Conservation (phyloP, 2,797 vertebrate species). For the Halcyon chelicuti region DNA sequence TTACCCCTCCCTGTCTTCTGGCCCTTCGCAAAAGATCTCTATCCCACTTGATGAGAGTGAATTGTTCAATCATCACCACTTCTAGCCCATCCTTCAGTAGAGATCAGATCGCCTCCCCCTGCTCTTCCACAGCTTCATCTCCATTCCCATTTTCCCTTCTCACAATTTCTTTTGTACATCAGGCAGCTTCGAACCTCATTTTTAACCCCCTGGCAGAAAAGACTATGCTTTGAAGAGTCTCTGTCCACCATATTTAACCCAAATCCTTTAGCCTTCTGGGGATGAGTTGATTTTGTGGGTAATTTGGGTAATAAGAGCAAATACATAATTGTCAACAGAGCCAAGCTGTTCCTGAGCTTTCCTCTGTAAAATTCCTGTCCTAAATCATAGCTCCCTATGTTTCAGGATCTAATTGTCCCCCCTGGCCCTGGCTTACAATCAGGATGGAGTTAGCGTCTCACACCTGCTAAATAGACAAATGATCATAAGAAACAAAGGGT, state of each 20-base stretch:
- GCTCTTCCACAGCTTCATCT: constrained; percentile 3
- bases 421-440: not conserved
- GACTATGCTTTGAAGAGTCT: constrained; percentile 28
- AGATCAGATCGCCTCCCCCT: not conserved
- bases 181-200: constrained; percentile 9
- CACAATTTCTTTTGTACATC: not conserved
- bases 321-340: not conserved
- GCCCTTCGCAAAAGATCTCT: not conserved
- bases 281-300: not conserved
- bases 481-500: not conserved
- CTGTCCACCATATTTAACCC: not conserved
- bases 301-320: constrained; percentile 9
- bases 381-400: not conserved
- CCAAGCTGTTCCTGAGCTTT: constrained; percentile 8
- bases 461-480: not conserved
- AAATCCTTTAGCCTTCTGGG: constrained; percentile 2
- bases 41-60: not conserved
- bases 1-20: not conserved
- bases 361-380: not conserved
- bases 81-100: not conserved
- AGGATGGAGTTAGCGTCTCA: not conserved
- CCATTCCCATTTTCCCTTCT: not conserved
- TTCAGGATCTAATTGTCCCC: not conserved
- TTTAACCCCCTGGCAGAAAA: constrained; percentile 4
- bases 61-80: not conserved